Evolutionary conservation across 2,113 vertebrate species (phyloP), one percentile per base, ranked within the genome.

Genomic region (Neolamprologus caudopunctatus): DNA sequence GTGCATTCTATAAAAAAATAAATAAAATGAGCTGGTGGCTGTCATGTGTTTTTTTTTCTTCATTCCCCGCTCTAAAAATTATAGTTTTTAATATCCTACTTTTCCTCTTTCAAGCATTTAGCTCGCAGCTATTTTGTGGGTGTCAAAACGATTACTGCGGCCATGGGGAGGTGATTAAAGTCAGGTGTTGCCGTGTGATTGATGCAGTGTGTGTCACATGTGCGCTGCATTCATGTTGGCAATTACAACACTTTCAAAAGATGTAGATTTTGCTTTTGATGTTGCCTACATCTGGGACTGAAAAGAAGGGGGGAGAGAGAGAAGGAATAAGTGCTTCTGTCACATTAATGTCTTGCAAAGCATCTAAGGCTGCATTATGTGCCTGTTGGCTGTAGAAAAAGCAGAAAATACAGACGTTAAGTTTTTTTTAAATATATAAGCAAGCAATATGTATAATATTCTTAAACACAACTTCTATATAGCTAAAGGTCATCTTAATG

Each of bases 231-330:
- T 94, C 90, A 88, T 68, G 84, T 87, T 80, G 87, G 89, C 94
- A 95, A 95, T 96, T 95, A 93, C 95, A 91, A 91, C 94, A 94
- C 93, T 94, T 94, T 95, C 91, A 94, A 94, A 85, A 95, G 94
- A 93, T 73, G 87, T 85, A 86, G 93, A 92, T 90, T 91, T 92
- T 35, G 66, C 83, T 91, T 96, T 96, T 96, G 96, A 96, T 95
- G 94, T 95, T 2, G 82, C 89, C 85, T 83, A 84, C 47, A 93
- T 95, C 88, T 95, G 95, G 94, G 86, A 85, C 83, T 81, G 35
- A 83, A 89, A 83, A 83, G 71, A 88, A 86, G 45, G 21, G 88
- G 82, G 63, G 80, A 73, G 79, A 68, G 42, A 42, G 47, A 26
- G 19, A 66, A 80, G 40, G 35, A 55, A 28, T 78, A 58, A 9